Conservation (phyloP, 1,140 invertebrate genomes). For the Laupala kohalensis region DNA sequence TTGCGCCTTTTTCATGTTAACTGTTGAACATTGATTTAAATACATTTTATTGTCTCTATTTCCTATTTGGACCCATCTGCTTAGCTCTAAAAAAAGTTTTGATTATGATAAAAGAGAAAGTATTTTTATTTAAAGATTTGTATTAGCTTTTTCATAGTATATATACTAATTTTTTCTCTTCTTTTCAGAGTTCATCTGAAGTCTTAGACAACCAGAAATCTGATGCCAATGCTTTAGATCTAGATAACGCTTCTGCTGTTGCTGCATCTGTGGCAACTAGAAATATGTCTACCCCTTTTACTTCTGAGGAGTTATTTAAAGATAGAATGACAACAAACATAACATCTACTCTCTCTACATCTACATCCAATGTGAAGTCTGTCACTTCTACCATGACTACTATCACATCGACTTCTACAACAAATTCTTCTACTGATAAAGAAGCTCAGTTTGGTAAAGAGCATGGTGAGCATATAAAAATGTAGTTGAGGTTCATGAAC, state of each 20-base stretch:
- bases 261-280: not conserved
- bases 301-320: not conserved
- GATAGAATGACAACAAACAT: not conserved
- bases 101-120: no score
- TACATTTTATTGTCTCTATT: no score
- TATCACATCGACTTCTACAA: not conserved
- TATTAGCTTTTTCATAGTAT: no score
- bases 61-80: no score
- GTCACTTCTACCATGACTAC: not conserved
- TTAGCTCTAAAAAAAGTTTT: no score
- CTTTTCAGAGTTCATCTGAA: not conserved
- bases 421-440: not conserved
- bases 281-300: not conserved
- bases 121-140: no score
- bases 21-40: no score
- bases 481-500: no score
- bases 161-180: not conserved
- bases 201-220: conserved; percentile 5
- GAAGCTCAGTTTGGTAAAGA: not conserved
- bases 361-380: not conserved
- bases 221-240: conserved; percentile 5
- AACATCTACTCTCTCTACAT: no score
- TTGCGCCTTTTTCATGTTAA: no score
- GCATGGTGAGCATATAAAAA: not conserved
- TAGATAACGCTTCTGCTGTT: conserved; percentile 10